Conservation (phyloP, 2,888 invertebrate species). For the Gryllus longicercus region DNA sequence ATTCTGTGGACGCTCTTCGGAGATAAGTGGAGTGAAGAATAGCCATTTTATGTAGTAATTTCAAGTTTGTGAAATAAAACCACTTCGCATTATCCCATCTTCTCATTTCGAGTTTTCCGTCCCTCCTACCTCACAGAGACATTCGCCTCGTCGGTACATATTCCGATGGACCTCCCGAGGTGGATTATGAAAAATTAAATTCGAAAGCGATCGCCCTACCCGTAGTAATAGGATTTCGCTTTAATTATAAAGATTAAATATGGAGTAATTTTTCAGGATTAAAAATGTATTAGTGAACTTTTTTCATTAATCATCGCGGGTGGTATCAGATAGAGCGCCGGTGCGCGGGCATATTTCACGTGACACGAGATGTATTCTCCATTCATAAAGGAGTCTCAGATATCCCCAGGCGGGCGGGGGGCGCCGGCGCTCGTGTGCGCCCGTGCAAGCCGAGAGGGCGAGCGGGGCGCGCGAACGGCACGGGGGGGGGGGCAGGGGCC, state of each 20-base stretch:
- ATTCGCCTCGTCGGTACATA: neutral
- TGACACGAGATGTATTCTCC: conserved; percentile 9
- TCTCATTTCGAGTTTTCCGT: conserved; percentile 8
- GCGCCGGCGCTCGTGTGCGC: neutral
- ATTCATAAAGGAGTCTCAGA: conserved; percentile 4
- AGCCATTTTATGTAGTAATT: conserved; percentile 7
- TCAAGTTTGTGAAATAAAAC: conserved; percentile 17
- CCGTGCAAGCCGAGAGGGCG: neutral
- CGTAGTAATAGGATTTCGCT: conserved; percentile 9
- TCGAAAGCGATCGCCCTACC: neutral
- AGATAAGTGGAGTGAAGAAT: conserved; percentile 9
- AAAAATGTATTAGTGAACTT: conserved; percentile 10
- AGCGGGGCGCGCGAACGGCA: neutral
- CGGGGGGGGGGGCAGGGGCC: neutral
- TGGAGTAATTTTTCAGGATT: conserved; percentile 17
- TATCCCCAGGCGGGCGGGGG: neutral
- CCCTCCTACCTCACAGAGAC: neutral
- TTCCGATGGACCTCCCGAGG: neutral
- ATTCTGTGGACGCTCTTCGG: neutral
- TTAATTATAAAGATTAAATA: conserved; percentile 17
- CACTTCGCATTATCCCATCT: conserved; percentile 17
- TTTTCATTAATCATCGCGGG: conserved; percentile 4
- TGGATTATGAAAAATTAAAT: conserved; percentile 8
- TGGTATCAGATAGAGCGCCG: neutral
- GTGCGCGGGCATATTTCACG: neutral